Evolutionary conservation across 1,140 invertebrate species (phyloP), one percentile per base, ranked within the genome.

Genomic region (Diorhabda sublineata): DNA sequence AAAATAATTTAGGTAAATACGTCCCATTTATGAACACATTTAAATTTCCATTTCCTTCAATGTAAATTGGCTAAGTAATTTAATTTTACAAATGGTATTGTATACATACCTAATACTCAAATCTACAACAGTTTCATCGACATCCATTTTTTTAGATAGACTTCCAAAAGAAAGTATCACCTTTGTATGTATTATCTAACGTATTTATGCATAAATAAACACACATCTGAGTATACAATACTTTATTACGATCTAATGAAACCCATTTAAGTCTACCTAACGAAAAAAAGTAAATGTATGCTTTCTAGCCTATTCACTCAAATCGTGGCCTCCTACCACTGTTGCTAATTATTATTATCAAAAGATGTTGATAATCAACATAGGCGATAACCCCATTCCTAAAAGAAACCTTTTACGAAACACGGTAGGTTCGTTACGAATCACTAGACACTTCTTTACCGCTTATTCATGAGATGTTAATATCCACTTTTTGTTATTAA

Each of bases 91-190:
- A 26, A 26, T 26, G 26, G 1, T 26, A 11, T 65, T n/a, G 41
- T 52, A 66, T 60, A 71, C 71, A 45, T 84, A 92, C 91, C 89
- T 89, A 72, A 92, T 87, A 81, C 90, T 92, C 64, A 92, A 83
- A 83, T 92, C 87, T 68, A 88, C 87, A 71, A 88, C 86, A 75
- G 81, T 79, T 73, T 84, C 83, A 81, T 87, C 86, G 75, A 87
- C 83, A 73, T 87, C 86, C 86, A 87, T 87, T 81, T 68, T 72
- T 74, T 47, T 45, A 70, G n/a, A 11, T 41, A 66, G n/a, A 72
- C 47, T 63, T 42, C 42, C 11, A 41, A 52, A 52, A 52, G 47
- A n/a, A 52, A 52, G 6, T 52, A 52, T 52, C 47, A 52, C 47
- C 47, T 52, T 52, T 52, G 47, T n/a, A 52, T n/a, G 47, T 8